A percentile compares a stretch with the other conserved stretches of the same genome.
phyloP scores from a whole-genome alignment of 2,113 vertebrate genomes.

The Oreochromis aureus region DNA sequence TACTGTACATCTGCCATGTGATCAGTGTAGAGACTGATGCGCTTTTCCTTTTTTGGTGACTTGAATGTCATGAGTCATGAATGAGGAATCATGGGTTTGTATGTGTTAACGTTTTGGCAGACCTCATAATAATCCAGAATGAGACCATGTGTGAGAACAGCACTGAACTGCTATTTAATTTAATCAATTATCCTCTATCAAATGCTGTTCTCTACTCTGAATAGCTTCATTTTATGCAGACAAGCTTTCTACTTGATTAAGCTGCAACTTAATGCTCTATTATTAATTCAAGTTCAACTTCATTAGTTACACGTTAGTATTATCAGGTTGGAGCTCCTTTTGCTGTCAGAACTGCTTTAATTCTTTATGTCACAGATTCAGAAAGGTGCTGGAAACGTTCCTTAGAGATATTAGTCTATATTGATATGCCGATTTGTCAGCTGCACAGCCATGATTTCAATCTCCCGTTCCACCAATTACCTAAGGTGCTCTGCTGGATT shows the following conservation, averaged over 20 bases:
- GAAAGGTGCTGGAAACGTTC: neutral
- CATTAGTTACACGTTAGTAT: neutral
- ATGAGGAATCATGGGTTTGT: slow-evolving; percentile 1
- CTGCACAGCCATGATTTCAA: neutral
- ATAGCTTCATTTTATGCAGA: neutral
- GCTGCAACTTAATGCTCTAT: neutral
- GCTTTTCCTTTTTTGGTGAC: neutral
- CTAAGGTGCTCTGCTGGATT: neutral
- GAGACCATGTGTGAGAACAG: neutral
- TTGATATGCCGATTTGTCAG: neutral
- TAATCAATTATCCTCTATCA: neutral
- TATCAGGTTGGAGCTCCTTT: neutral
- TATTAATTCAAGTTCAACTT: neutral
- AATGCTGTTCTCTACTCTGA: neutral
- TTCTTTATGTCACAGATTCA: neutral
- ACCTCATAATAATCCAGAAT: neutral
- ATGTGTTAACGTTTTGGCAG: neutral
- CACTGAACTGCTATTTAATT: neutral
- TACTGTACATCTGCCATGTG: slow-evolving; percentile 11
- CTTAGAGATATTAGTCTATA: neutral
- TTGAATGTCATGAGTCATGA: neutral
- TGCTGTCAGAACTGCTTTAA: neutral
- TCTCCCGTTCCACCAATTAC: neutral
- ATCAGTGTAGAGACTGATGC: neutral
- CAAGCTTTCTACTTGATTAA: neutral